Percentiles rank a stretch among this genome's conserved stretches.
Conservation (phyloP, 2,888 invertebrate species). For the Drosophila cyrtoloma region DNA sequence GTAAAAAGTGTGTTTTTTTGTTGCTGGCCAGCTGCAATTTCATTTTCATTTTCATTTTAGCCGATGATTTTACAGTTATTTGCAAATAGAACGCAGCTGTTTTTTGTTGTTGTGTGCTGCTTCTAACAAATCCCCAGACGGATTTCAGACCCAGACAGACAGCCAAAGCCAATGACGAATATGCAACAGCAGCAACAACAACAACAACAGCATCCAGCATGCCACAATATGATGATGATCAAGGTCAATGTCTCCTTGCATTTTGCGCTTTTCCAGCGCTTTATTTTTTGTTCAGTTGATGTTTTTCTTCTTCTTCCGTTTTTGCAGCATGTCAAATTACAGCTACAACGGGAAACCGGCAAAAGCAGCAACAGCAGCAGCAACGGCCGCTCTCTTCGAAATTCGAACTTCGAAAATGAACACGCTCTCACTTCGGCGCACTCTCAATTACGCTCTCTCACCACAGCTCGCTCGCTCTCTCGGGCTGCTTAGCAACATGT, state of each 20-base stretch:
- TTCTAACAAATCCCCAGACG: conserved; percentile 31
- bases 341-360: conserved; percentile 48
- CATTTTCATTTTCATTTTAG: background rate
- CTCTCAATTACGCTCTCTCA: background rate
- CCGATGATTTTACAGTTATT: background rate
- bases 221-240: conserved; percentile 68
- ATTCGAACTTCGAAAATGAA: conserved; percentile 73
- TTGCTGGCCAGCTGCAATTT: background rate
- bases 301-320: conserved; percentile 63
- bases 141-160: conserved; percentile 24
- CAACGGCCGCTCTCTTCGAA: conserved; percentile 30
- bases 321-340: conserved; percentile 71
- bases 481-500: conserved; percentile 40
- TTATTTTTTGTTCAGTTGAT: conserved; percentile 49
- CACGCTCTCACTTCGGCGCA: conserved; percentile 18
- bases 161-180: conserved; percentile 38
- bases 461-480: background rate
- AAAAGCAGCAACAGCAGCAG: conserved; percentile 16
- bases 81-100: conserved; percentile 41
- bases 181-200: conserved; percentile 38
- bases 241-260: conserved; percentile 78
- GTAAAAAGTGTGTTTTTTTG: background rate
- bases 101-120: conserved; percentile 3
- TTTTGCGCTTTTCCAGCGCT: conserved; percentile 55
- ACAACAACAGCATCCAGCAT: conserved; percentile 35